These are phyloP conservation scores for Hecatera dysodea DNA, from an alignment of 2,888 invertebrate genomes.

Conservation along the genomic window DNA sequence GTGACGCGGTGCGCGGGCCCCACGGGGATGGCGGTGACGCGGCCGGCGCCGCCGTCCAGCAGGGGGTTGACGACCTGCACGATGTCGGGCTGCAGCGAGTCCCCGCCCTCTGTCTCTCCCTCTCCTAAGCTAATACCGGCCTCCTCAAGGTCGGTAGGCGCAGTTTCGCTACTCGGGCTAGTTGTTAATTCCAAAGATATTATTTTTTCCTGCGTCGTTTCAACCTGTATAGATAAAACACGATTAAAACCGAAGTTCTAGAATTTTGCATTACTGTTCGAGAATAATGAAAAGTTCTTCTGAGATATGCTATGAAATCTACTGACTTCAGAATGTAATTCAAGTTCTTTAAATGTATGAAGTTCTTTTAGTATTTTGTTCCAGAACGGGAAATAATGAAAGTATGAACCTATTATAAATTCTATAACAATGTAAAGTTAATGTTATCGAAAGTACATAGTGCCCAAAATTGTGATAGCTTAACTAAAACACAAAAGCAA, in stretches of 20 bases:
- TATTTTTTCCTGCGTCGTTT: slow-evolving; percentile 97
- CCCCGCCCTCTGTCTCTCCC: slow-evolving; percentile 83
- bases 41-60: slow-evolving; percentile 86
- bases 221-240: slow-evolving; percentile 92
- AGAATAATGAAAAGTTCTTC: slow-evolving; percentile 32
- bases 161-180: slow-evolving; percentile 91
- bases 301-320: slow-evolving; percentile 39
- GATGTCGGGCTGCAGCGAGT: slow-evolving; percentile 90
- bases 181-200: slow-evolving; percentile 96
- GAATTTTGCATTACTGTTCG: slow-evolving; percentile 5
- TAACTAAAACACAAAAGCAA: slow-evolving; percentile 29
- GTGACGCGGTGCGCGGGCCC: slow-evolving; percentile 85
- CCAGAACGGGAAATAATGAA: slow-evolving; percentile 44
- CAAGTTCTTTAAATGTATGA: slow-evolving; percentile 33
- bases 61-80: slow-evolving; percentile 89
- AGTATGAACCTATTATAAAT: not conserved
- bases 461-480: slow-evolving; percentile 45
- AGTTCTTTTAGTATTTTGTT: slow-evolving; percentile 53
- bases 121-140: slow-evolving; percentile 81
- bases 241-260: slow-evolving; percentile 12
- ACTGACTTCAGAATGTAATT: slow-evolving; percentile 13
- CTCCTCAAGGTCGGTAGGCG: slow-evolving; percentile 84
- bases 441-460: slow-evolving; percentile 14
- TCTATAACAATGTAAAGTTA: slow-evolving; percentile 4
- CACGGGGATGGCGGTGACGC: slow-evolving; percentile 87